phyloP scores from a whole-genome alignment of 2,113 vertebrate genomes.

The Onychorhynchus coronatus region DNA sequence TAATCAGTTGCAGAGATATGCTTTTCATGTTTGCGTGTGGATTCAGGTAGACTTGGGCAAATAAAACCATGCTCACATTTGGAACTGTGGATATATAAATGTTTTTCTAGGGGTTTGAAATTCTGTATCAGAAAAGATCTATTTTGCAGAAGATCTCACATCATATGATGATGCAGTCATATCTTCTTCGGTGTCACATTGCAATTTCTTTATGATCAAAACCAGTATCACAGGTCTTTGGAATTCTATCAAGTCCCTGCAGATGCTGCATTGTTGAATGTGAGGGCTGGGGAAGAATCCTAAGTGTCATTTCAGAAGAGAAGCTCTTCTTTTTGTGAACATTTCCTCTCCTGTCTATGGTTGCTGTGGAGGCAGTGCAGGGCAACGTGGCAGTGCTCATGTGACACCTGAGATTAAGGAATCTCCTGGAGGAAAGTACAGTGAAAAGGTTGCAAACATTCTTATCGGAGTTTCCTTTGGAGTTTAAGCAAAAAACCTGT shows the following conservation, averaged over 20 bases:
- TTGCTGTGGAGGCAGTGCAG: neutral
- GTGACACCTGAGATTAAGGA: neutral
- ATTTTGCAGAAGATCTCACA: neutral
- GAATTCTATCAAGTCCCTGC: neutral
- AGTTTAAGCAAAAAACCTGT: neutral
- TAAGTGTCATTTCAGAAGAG: neutral
- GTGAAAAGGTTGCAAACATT: neutral
- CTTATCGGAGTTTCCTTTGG: neutral
- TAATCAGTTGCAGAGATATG: neutral
- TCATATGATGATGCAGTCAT: neutral
- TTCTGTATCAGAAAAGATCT: neutral
- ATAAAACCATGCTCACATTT: neutral
- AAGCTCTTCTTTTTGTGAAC: neutral
- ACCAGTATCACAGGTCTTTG: neutral
- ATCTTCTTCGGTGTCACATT: neutral
- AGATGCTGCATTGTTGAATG: neutral
- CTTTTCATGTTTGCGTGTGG: neutral
- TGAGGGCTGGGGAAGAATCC: neutral
- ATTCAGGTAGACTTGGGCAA: neutral
- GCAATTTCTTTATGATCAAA: neutral
- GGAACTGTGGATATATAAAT: neutral
- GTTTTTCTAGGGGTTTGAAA: neutral
- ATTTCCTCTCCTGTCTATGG: neutral
- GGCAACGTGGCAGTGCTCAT: neutral
- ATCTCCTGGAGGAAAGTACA: neutral